Evolutionary conservation across 2,797 vertebrate genomes (phyloP).

Genomic region (Knipowitschia caucasica): DNA sequence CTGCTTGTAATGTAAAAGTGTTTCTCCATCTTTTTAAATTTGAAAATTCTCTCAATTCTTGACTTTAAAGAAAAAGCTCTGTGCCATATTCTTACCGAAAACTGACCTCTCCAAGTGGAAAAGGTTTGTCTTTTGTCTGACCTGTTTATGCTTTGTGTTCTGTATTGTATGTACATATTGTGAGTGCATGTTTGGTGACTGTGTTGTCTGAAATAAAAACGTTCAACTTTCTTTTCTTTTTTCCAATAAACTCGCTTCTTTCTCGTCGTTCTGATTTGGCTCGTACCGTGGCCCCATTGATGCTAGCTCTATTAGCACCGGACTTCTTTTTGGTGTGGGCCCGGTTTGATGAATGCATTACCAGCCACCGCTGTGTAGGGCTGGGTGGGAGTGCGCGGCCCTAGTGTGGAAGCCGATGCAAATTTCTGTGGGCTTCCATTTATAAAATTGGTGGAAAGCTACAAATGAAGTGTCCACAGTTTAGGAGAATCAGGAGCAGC

Average conservation of each 20-base stretch:
- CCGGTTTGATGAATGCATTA: slow-evolving; percentile 49
- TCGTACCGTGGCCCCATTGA: slow-evolving; percentile 8
- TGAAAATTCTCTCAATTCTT: too few relatives aligned
- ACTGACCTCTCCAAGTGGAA: too few relatives aligned
- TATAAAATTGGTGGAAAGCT: slow-evolving; percentile 17
- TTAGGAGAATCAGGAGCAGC: slow-evolving; percentile 5
- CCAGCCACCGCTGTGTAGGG: slow-evolving; percentile 23
- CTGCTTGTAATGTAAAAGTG: too few relatives aligned
- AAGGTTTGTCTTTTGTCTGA: too few relatives aligned
- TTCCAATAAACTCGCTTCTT: neutral
- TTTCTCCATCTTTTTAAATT: too few relatives aligned
- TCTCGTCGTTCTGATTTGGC: slow-evolving; percentile 10
- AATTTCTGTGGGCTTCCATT: slow-evolving; percentile 23
- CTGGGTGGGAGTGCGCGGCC: slow-evolving; percentile 20
- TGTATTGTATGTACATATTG: too few relatives aligned
- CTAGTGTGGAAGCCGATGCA: slow-evolving; percentile 15
- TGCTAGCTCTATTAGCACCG: slow-evolving; percentile 22
- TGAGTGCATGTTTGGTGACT: too few relatives aligned
- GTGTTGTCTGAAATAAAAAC: too few relatives aligned
- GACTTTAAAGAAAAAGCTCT: too few relatives aligned
- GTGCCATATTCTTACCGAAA: too few relatives aligned
- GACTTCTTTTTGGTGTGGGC: slow-evolving; percentile 18
- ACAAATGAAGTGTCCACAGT: slow-evolving; percentile 18
- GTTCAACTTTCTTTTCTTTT: slow-evolving; percentile 14
- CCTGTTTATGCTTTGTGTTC: too few relatives aligned